A percentile compares a stretch with the other conserved stretches of the same genome.
These are phyloP conservation scores for Gobionotothen gibberifrons DNA, from an alignment of 2,797 vertebrate species.

Conservation along the genomic window DNA sequence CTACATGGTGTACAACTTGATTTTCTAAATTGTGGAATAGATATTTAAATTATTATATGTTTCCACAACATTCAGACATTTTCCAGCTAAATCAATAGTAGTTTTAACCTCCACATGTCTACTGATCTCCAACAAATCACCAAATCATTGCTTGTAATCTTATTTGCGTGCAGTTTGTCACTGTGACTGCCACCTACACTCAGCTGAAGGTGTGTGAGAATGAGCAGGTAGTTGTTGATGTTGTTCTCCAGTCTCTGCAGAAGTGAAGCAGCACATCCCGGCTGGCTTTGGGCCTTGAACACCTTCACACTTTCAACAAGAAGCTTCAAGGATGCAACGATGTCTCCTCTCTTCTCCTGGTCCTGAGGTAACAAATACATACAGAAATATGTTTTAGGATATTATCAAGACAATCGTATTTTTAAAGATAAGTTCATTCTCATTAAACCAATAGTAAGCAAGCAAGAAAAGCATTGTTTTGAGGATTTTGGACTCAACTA, in stretches of 20 bases:
- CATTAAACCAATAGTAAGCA: neutral
- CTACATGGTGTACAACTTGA: neutral
- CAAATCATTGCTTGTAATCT: neutral
- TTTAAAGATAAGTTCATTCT: neutral
- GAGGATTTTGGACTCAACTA: constrained; percentile 36
- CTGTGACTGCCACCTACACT: constrained; percentile 60
- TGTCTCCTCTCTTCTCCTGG: constrained; percentile 75
- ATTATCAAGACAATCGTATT: neutral
- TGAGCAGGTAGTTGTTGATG: constrained; percentile 78
- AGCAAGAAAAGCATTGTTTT: neutral
- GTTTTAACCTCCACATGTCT: neutral
- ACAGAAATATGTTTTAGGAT: neutral
- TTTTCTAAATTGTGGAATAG: neutral
- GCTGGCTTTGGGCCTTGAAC: constrained; percentile 45
- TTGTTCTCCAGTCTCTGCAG: constrained; percentile 77
- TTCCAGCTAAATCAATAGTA: neutral
- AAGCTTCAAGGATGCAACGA: constrained; percentile 72
- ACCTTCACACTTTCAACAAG: constrained; percentile 69
- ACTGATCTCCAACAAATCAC: constrained; percentile 12
- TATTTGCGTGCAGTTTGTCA: constrained; percentile 21
- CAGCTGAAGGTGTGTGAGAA: constrained; percentile 73
- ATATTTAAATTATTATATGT: neutral
- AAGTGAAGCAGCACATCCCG: constrained; percentile 64
- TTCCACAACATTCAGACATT: neutral
- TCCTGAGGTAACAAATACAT: constrained; percentile 54